These are phyloP conservation scores for Drosophila varians DNA, from an alignment of 1,140 invertebrate species.

Conservation along the genomic window DNA sequence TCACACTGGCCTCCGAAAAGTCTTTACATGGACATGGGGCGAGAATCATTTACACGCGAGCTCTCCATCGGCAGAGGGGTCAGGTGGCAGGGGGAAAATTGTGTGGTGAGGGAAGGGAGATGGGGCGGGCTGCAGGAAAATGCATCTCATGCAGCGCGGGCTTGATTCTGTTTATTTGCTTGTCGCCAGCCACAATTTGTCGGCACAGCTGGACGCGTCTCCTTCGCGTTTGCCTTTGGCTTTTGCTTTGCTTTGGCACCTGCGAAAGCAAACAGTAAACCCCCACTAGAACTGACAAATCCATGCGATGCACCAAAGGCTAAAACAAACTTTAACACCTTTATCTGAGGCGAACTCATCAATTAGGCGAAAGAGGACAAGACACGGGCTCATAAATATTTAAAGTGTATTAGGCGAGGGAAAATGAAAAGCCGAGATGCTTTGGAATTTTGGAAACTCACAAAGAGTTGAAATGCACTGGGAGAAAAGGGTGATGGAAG, in stretches of 20 bases:
- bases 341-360: constrained; percentile 61
- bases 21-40: constrained; percentile 64
- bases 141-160: constrained; percentile 43
- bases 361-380: constrained; percentile 66
- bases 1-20: constrained; percentile 8
- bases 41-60: constrained; percentile 79
- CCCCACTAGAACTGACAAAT: constrained; percentile 9
- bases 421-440: constrained; percentile 10
- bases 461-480: constrained; percentile 5
- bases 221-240: constrained; percentile 11
- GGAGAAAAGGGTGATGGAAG: neutral
- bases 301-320: constrained; percentile 22
- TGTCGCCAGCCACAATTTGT: constrained; percentile 78
- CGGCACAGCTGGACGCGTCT: constrained; percentile 75
- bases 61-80: constrained; percentile 2
- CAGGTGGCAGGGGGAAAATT: neutral
- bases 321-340: constrained; percentile 52
- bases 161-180: constrained; percentile 80
- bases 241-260: constrained; percentile 46
- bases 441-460: constrained; percentile 31
- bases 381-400: constrained; percentile 73
- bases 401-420: constrained; percentile 50
- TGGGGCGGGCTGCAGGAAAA: neutral
- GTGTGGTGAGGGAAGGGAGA: neutral
- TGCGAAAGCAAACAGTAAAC: constrained; percentile 44